Evolutionary conservation across 2,113 vertebrate species (phyloP).

Genomic region (Calonectris borealis): DNA sequence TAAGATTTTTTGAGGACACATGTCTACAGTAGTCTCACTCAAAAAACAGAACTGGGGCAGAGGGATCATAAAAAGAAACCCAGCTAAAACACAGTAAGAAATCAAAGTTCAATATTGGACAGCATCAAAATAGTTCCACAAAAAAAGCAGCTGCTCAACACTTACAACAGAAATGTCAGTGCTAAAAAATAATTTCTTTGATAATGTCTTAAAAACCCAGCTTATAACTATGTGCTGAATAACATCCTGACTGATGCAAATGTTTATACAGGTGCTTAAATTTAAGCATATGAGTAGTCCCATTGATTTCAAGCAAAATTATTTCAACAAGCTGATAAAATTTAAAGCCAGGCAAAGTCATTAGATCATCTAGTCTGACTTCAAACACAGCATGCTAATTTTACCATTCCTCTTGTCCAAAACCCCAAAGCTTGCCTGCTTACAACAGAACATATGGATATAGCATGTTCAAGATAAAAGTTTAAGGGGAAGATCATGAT

Average conservation of each 20-base stretch:
- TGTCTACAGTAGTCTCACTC: not conserved
- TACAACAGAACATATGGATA: not conserved
- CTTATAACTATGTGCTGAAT: constrained; percentile 25
- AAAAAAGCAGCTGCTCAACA: not conserved
- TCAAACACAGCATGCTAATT: not conserved
- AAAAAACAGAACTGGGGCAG: not conserved
- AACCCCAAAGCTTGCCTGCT: not conserved
- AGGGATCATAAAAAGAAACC: not conserved
- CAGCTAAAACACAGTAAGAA: not conserved
- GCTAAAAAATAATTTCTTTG: not conserved
- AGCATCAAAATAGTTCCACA: not conserved
- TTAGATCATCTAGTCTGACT: constrained; percentile 13
- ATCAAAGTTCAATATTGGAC: not conserved
- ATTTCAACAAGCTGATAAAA: constrained; percentile 41
- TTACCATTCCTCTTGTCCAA: not conserved
- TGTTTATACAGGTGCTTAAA: constrained; percentile 54
- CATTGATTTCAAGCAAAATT: constrained; percentile 21
- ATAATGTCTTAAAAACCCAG: not conserved
- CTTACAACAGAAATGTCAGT: not conserved
- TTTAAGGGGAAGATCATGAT: not conserved
- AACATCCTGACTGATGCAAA: not conserved
- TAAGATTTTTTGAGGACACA: not conserved
- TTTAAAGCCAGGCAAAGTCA: constrained; percentile 12
- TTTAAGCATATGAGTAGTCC: not conserved
- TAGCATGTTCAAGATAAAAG: not conserved